Evolutionary conservation across 2,888 invertebrate species (phyloP), one percentile per base, ranked within the genome.

Genomic region (Chrysolina haemoptera): DNA sequence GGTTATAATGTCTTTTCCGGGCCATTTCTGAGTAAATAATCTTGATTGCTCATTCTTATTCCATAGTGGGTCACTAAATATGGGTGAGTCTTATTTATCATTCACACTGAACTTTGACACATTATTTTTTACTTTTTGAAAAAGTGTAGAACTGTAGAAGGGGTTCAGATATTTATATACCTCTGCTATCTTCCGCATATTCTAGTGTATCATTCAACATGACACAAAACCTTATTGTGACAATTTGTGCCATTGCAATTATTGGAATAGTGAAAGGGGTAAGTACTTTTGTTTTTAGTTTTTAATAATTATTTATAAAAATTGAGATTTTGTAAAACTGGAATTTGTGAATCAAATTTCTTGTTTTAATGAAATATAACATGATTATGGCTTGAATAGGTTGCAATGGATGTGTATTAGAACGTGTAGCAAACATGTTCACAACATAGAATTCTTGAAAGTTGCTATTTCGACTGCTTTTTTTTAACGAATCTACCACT

Each of bases 21-120:
- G 27, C 62, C 35, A 73, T 59, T 69, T 65, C 48, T 11, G 53
- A 35, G 20, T 22, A 73, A 73, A 73, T 43, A 72, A 12, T 43
- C 10, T 63, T 48, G 62, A 62, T 16, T 67, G 46, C 67, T 67
- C 50, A 48, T 62, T 53, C 46, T 73, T n/a, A 22, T 68, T 73
- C 20, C 53, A 43, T 18, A 71, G 16, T 41, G 48, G 71, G 62
- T 68, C 68, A 68, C 62, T 18, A 62, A 43, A 27, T 48, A 27
- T 50, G 48, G 48, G 66, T 50, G n/a, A 22, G 66, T 50, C 16
- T 66, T 66, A 48, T 62, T 69, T 69, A 48, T 62, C 35, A 62
- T 62, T 53, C 20, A 12, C 12, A 48, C 16, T 62, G 27, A 62
- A 35, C 20, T 62, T 63, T 46, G n/a, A 62, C 48, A 59, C 4